Conservation (phyloP, 2,888 invertebrate genomes). For the Thecophora atra region DNA sequence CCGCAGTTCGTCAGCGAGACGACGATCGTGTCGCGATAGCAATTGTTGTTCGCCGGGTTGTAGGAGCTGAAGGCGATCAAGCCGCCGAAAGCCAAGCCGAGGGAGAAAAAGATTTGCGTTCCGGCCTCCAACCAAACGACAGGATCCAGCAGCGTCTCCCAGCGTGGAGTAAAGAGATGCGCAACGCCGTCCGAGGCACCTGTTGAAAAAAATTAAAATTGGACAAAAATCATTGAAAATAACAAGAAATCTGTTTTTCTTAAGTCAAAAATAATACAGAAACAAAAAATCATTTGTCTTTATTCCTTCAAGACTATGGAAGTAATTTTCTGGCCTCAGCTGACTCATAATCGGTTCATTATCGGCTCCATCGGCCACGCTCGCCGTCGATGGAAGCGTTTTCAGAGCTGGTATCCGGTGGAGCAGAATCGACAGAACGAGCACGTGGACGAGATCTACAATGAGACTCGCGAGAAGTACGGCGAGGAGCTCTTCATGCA, state of each 20-base stretch:
- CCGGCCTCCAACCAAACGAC: constrained; percentile 98
- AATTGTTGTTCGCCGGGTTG: constrained; percentile 96
- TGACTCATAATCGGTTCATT: constrained; percentile 41
- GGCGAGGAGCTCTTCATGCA: constrained; percentile 35
- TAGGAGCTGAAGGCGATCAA: constrained; percentile 93
- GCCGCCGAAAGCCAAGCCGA: constrained; percentile 95
- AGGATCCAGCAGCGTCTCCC: constrained; percentile 90
- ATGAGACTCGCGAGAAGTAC: constrained; percentile 40
- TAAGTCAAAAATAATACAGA: neutral
- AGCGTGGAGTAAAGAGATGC: constrained; percentile 91
- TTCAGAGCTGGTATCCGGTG: constrained; percentile 39
- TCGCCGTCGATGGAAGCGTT: constrained; percentile 43
- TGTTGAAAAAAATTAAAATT: constrained; percentile 42
- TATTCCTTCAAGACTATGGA: constrained; percentile 28
- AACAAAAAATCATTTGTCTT: neutral
- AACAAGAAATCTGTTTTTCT: constrained; percentile 1
- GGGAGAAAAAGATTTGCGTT: constrained; percentile 96
- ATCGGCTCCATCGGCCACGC: constrained; percentile 39
- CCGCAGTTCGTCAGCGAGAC: constrained; percentile 93
- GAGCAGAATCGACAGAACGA: constrained; percentile 41
- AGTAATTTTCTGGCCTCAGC: constrained; percentile 43
- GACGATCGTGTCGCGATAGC: constrained; percentile 91
- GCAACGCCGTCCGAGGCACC: constrained; percentile 77
- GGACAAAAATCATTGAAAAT: constrained; percentile 15
- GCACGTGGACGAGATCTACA: constrained; percentile 41